A percentile compares a stretch with the other conserved stretches of the same genome.
Evolutionary conservation across 2,113 vertebrate species (phyloP).

Genomic region (Hippopotamus amphibius): DNA sequence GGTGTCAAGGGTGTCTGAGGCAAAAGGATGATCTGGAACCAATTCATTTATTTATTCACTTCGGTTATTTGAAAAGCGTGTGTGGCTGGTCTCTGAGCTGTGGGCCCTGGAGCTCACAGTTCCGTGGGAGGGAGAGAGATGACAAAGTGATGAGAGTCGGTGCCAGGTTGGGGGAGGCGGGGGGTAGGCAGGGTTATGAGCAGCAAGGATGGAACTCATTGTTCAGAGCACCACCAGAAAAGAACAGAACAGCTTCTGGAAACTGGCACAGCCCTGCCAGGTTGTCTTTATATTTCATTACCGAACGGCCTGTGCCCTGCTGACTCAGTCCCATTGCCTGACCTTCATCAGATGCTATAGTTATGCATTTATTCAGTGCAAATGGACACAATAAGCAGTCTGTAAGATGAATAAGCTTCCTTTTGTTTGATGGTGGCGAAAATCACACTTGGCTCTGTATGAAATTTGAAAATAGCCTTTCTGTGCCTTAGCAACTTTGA

Average conservation of each 20-base stretch:
- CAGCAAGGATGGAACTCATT: neutral
- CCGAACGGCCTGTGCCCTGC: accelerated
- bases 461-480: neutral
- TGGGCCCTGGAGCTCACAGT: neutral
- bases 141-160: neutral
- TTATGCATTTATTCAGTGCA: no score
- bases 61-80: neutral
- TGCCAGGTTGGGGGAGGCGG: neutral
- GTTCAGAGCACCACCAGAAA: neutral
- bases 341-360: accelerated
- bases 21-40: neutral
- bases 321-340: accelerated
- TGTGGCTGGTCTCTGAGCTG: neutral
- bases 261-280: neutral
- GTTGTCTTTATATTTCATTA: accelerated
- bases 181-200: no score
- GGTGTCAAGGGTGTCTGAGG: accelerated
- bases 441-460: neutral
- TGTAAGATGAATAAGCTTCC: neutral
- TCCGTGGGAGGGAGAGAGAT: neutral
- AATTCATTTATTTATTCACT: neutral
- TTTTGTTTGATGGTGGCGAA: neutral
- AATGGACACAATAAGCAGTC: accelerated
- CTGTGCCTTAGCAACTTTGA: neutral
- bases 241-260: neutral